Evolutionary conservation across 2,888 invertebrate genomes (phyloP), one percentile per base, ranked within the genome.

Genomic region (Chromoteleia sp.): DNA sequence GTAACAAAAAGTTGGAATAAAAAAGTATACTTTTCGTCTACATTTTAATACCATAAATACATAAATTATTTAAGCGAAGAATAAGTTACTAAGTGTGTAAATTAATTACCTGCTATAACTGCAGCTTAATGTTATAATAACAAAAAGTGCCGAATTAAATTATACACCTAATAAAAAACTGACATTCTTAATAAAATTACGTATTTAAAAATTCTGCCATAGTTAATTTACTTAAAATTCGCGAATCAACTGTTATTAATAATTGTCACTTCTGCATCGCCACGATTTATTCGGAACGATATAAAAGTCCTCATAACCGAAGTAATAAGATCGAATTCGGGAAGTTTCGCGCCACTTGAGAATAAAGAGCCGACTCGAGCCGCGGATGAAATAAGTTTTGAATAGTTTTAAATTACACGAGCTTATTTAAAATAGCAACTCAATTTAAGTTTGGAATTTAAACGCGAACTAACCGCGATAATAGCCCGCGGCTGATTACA

Each of bases 391-490:
- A 73, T 73, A 73, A 78, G 71, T 71, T 78, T 67, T 52, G 52
- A 73, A 79, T 65, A 59, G 41, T 67, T 78, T 73, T 67, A 73
- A 67, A 79, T 54, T 73, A 45, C 73, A 39, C 50, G 41, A 79
- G 73, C 79, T 79, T 79, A 67, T 73, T 73, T 73, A 79, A 73
- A 71, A 71, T 56, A 58, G 65, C 78, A 78, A 65, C 78, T 79
- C 67, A 73, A 73, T 79, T 73, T 73, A 79, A 78, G 73, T 79
- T 79, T 67, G 59, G 41, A 67, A 73, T 79, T 79, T 50, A 50
- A 79, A 59, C 71, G 52, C 14, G 43, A 78, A 68, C 48, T 59
- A 41, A 65, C 61, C 61, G 77, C 45, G 48, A 76, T 76, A 67
- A 76, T 68, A 36, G 50, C 59, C 48, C n/a, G 12, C 2, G 65